Conservation (phyloP, 2,888 invertebrate genomes). For the Dichetophora obliterata region DNA sequence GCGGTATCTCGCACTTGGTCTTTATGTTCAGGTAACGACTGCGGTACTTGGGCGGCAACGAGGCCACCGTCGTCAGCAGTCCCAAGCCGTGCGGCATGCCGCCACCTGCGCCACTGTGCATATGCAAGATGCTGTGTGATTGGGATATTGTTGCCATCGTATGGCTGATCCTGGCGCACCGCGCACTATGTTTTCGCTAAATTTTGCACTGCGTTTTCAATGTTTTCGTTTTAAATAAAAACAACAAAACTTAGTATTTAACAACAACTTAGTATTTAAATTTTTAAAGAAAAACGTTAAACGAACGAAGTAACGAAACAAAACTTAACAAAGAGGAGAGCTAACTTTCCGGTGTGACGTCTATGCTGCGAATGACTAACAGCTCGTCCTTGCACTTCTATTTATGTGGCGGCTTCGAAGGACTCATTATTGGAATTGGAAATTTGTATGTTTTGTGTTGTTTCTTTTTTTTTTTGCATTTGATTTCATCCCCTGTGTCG, state of each 20-base stretch:
- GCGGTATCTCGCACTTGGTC: slow-evolving; percentile 71
- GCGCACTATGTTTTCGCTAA: slow-evolving; percentile 46
- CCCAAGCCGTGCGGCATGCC: slow-evolving; percentile 66
- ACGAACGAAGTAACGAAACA: slow-evolving; percentile 39
- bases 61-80: slow-evolving; percentile 68
- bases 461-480: slow-evolving; percentile 47
- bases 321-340: slow-evolving; percentile 44
- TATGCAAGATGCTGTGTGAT: slow-evolving; percentile 54
- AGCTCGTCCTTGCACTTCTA: slow-evolving; percentile 64
- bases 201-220: slow-evolving; percentile 38
- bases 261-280: slow-evolving; percentile 48
- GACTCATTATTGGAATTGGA: slow-evolving; percentile 55
- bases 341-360: slow-evolving; percentile 62
- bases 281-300: slow-evolving; percentile 45
- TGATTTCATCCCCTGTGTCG: slow-evolving; percentile 65
- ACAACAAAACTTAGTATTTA: slow-evolving; percentile 49
- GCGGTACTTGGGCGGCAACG: slow-evolving; percentile 69
- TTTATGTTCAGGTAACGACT: slow-evolving; percentile 68
- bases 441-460: slow-evolving; percentile 41
- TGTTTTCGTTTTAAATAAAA: slow-evolving; percentile 42
- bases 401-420: slow-evolving; percentile 61
- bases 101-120: slow-evolving; percentile 46
- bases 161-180: slow-evolving; percentile 50
- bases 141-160: slow-evolving; percentile 39
- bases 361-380: slow-evolving; percentile 70